Evolutionary conservation across 2,888 invertebrate species (phyloP).

Genomic region (Mimumesa dahlbomi): DNA sequence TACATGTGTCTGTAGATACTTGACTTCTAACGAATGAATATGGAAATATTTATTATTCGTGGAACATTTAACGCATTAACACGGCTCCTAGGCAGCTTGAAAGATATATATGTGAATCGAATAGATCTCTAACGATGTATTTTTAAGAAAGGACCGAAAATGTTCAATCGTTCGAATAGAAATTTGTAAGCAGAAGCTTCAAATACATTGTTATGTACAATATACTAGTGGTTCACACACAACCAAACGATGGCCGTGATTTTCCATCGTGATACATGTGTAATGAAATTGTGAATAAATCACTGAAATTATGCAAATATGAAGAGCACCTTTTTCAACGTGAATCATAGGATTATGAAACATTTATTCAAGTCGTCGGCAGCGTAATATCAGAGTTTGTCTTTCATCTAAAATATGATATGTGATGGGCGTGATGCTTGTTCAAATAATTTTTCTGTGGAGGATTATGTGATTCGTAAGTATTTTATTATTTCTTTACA

Average conservation of each 20-base stretch:
- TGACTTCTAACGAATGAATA: slow-evolving; percentile 18
- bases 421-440: too few species aligned
- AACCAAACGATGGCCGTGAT: slow-evolving; percentile 38
- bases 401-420: too few species aligned
- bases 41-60: slow-evolving; percentile 13
- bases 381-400: too few species aligned
- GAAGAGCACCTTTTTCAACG: too few species aligned
- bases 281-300: slow-evolving; percentile 62
- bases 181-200: slow-evolving; percentile 22
- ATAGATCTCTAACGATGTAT: slow-evolving; percentile 18
- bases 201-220: slow-evolving; percentile 29
- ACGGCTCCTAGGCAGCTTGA: slow-evolving; percentile 13
- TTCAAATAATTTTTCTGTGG: too few species aligned
- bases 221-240: slow-evolving; percentile 32
- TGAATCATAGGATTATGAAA: too few species aligned
- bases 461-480: too few species aligned
- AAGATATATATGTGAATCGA: slow-evolving; percentile 8
- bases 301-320: slow-evolving; percentile 30
- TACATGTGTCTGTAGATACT: slow-evolving; percentile 34
- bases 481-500: too few species aligned
- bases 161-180: slow-evolving; percentile 34
- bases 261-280: slow-evolving; percentile 54
- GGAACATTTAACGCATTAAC: slow-evolving; percentile 10
- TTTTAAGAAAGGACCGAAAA: slow-evolving; percentile 3
- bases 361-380: too few species aligned